Evolutionary conservation across 1,140 invertebrate species (phyloP).

Genomic region (Platyscapa corneri): DNA sequence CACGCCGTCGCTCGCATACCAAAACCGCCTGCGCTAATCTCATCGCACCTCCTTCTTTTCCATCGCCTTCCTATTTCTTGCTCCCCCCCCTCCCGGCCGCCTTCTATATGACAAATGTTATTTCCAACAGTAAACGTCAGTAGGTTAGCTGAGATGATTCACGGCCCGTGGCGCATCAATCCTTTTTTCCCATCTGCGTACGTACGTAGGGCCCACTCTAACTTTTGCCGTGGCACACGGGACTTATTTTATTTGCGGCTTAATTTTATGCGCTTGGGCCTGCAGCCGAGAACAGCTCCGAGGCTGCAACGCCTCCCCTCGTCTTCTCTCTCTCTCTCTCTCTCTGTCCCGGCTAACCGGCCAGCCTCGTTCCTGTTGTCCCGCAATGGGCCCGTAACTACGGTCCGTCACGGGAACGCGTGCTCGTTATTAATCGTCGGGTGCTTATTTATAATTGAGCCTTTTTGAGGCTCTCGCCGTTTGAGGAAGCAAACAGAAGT

Average conservation of each 20-base stretch:
- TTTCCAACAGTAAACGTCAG: conserved; percentile 52
- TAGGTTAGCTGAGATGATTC: conserved; percentile 47
- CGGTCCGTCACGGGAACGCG: neutral
- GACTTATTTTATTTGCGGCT: conserved; percentile 50
- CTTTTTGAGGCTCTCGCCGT: neutral
- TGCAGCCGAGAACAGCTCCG: neutral
- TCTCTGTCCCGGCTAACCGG: too few species aligned
- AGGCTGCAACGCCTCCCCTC: neutral
- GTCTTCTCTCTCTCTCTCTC: too few species aligned
- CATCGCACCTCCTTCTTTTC: conserved; percentile 45
- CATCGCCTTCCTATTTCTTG: neutral
- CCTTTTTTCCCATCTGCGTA: conserved; percentile 23
- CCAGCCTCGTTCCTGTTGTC: too few species aligned
- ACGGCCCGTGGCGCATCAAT: conserved; percentile 36
- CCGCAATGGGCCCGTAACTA: neutral
- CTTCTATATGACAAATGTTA: conserved; percentile 50
- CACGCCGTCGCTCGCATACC: neutral
- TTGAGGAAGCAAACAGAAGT: neutral
- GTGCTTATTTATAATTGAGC: neutral
- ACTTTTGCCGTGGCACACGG: neutral
- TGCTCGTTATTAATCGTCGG: neutral
- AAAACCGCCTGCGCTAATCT: conserved; percentile 48
- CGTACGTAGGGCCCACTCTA: neutral
- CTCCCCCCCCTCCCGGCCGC: neutral
- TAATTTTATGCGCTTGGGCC: conserved; percentile 38